A percentile compares a stretch with the other conserved stretches of the same genome.
Evolutionary conservation across 2,113 vertebrate species (phyloP).

Genomic region (Madoqua kirkii): DNA sequence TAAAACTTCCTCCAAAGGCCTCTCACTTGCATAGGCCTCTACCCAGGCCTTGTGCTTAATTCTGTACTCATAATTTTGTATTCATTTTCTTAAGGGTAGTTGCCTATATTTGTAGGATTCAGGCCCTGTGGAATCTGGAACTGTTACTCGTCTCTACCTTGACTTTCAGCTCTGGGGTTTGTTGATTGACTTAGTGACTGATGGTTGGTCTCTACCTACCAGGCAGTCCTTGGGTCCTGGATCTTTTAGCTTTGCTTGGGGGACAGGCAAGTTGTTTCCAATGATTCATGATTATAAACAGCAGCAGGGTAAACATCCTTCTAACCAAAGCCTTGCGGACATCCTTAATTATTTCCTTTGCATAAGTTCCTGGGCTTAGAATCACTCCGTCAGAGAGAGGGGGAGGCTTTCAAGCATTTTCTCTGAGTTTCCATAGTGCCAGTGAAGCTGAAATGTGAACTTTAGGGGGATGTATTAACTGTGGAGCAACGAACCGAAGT

Average conservation of each 20-base stretch:
- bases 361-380: constrained; percentile 15
- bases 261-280: neutral
- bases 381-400: neutral
- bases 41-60: neutral
- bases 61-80: neutral
- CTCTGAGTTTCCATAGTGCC: neutral
- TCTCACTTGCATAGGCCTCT: neutral
- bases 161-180: neutral
- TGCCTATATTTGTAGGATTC: neutral
- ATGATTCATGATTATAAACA: constrained; percentile 30
- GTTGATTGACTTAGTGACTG: neutral
- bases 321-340: neutral
- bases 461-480: neutral
- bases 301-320: constrained; percentile 34
- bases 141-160: neutral
- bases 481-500: neutral
- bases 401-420: neutral
- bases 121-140: neutral
- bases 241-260: neutral
- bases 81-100: neutral
- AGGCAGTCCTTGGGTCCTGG: neutral
- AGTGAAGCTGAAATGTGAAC: neutral
- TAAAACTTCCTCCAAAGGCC: neutral
- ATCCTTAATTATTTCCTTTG: constrained; percentile 54
- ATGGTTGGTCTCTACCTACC: neutral